These are phyloP conservation scores for Balaeniceps rex DNA, from an alignment of 2,113 vertebrate species.

Conservation along the genomic window DNA sequence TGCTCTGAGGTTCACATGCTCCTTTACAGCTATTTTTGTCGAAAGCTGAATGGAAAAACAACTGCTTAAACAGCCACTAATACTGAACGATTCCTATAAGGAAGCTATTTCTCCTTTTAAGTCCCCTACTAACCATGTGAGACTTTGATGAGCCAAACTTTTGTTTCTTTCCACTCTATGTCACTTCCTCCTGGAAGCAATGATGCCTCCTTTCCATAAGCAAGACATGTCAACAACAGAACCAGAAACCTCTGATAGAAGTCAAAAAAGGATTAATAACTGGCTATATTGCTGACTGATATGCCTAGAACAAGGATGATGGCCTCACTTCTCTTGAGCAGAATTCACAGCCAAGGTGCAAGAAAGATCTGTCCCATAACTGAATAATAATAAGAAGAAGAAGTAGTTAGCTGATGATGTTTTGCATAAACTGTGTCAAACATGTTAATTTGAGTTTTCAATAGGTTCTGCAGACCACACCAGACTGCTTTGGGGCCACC, in stretches of 20 bases:
- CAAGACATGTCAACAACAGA: background rate
- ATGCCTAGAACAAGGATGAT: background rate
- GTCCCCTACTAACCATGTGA: background rate
- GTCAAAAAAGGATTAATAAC: background rate
- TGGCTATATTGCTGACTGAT: background rate
- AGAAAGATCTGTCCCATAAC: background rate
- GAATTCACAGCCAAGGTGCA: background rate
- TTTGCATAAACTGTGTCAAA: background rate
- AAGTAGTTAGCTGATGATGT: background rate
- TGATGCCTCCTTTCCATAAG: background rate
- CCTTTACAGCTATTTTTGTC: conserved; percentile 16
- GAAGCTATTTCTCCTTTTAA: background rate
- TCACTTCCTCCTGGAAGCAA: background rate
- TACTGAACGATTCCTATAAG: background rate
- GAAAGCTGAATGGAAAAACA: conserved; percentile 9
- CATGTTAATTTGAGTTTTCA: background rate
- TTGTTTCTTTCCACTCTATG: background rate
- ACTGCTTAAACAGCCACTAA: background rate
- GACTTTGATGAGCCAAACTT: background rate
- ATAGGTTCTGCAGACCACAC: background rate
- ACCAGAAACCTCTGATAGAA: background rate
- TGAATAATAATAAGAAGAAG: background rate
- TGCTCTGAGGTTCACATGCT: background rate
- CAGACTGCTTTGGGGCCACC: background rate
- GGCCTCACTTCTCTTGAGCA: background rate